These are phyloP conservation scores for Centrocercus urophasianus DNA, from an alignment of 2,113 vertebrate genomes.

Conservation along the genomic window DNA sequence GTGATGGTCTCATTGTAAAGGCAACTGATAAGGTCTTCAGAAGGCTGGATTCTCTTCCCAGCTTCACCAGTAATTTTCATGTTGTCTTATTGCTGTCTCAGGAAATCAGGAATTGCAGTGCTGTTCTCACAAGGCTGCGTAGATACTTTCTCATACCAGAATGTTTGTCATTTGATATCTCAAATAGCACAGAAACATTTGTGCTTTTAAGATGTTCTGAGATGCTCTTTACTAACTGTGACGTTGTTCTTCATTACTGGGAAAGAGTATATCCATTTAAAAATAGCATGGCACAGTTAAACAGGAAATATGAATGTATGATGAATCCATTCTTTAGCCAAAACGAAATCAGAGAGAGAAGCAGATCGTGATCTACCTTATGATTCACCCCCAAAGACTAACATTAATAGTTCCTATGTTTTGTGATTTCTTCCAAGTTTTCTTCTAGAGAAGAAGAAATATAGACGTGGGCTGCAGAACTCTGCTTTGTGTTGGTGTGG, in stretches of 20 bases:
- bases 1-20: background rate
- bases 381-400: background rate
- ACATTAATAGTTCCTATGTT: background rate
- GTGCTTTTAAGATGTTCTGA: background rate
- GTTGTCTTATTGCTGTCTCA: background rate
- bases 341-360: background rate
- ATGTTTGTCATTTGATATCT: background rate
- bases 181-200: background rate
- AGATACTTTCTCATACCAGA: background rate
- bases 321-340: background rate
- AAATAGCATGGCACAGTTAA: background rate
- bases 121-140: background rate
- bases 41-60: background rate
- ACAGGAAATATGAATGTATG: background rate
- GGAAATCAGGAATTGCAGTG: background rate
- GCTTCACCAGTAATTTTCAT: background rate
- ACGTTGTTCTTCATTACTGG: background rate
- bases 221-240: accelerated
- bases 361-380: background rate
- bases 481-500: background rate
- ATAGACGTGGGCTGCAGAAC: background rate
- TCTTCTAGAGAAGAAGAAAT: background rate
- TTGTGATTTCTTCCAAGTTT: background rate
- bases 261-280: background rate
- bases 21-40: background rate